These are phyloP conservation scores for Alentia gelatinosa DNA, from an alignment of 2,888 invertebrate species.

Conservation along the genomic window DNA sequence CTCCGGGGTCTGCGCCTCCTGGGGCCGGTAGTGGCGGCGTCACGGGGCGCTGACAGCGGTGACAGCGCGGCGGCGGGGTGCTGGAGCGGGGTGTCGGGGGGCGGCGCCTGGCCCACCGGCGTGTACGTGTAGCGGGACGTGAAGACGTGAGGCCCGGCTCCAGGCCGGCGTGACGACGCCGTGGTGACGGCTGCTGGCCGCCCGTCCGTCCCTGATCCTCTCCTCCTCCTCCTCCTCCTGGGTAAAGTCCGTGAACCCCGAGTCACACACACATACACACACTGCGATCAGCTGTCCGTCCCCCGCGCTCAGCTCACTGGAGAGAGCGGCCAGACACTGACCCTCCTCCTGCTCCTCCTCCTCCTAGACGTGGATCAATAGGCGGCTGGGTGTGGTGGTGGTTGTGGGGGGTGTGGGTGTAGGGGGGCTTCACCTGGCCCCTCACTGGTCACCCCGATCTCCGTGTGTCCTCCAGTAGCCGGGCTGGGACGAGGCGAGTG, in stretches of 20 bases:
- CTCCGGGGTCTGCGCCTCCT: background rate
- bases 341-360: background rate
- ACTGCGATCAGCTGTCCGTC: too few relatives aligned
- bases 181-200: background rate
- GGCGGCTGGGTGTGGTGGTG: background rate
- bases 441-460: background rate
- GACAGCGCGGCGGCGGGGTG: background rate
- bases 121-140: background rate
- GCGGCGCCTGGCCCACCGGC: background rate
- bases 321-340: too few relatives aligned
- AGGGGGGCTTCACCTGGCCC: background rate
- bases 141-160: background rate
- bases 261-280: too few relatives aligned
- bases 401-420: background rate
- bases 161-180: background rate
- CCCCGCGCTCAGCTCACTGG: too few relatives aligned
- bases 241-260: background rate
- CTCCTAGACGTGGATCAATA: background rate
- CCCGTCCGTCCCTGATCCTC: background rate
- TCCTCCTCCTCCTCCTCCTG: background rate
- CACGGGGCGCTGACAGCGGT: background rate
- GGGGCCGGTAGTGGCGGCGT: background rate
- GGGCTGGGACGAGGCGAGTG: background rate
- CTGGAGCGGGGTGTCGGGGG: background rate
- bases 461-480: background rate